Evolutionary conservation across 2,113 vertebrate species (phyloP).

Genomic region (Ginglymostoma cirratum): DNA sequence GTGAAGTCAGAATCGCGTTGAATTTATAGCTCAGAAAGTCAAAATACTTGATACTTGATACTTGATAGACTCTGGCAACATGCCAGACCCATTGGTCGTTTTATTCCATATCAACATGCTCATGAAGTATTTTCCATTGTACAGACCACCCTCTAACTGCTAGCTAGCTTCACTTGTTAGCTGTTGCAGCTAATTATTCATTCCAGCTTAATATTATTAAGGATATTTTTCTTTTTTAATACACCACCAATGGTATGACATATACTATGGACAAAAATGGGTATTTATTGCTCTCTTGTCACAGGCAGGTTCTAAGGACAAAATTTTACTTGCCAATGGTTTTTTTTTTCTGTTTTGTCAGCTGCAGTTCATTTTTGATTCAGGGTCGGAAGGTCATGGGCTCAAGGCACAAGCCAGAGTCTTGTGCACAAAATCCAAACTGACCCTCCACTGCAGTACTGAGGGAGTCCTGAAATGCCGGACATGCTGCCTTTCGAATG

Average conservation of each 20-base stretch:
- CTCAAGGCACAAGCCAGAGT: background rate
- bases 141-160: background rate
- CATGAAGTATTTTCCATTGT: background rate
- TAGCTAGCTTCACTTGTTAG: background rate
- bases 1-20: background rate
- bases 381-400: background rate
- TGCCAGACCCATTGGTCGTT: background rate
- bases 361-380: background rate
- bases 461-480: background rate
- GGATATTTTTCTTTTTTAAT: background rate
- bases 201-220: background rate
- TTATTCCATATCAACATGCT: background rate
- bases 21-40: background rate
- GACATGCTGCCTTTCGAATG: background rate
- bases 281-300: background rate
- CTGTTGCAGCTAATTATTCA: background rate
- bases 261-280: background rate
- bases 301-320: background rate
- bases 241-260: background rate
- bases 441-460: background rate
- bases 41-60: background rate
- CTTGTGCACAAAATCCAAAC: background rate
- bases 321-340: background rate
- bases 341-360: background rate
- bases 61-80: background rate